Evolutionary conservation across 1,140 invertebrate genomes (phyloP).

Genomic region (Hylaeus volcanicus): DNA sequence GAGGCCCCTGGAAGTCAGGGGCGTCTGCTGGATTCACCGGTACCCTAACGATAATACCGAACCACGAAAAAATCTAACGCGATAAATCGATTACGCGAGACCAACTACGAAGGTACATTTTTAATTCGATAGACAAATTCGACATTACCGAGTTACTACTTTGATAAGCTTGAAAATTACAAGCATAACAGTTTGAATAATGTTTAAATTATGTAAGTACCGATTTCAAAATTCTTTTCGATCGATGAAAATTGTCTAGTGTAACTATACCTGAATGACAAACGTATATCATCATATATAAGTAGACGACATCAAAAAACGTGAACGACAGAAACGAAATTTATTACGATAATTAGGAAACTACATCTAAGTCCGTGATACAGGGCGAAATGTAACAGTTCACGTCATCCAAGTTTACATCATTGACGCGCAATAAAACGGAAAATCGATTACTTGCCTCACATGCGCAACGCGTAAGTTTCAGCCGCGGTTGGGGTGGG

Average conservation of each 20-base stretch:
- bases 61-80: neutral
- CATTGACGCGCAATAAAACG: conserved; percentile 57
- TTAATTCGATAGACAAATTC: neutral
- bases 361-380: neutral
- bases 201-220: neutral
- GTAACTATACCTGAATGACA: neutral
- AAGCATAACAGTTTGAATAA: neutral
- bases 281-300: too few relatives aligned
- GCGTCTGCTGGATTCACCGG: conserved; percentile 53
- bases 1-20: conserved; percentile 62
- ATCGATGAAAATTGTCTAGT: too few relatives aligned
- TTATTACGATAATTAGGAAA: neutral
- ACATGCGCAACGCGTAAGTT: conserved; percentile 59
- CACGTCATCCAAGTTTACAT: conserved; percentile 47
- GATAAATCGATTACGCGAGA: too few relatives aligned
- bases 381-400: conserved; percentile 29
- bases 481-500: conserved; percentile 3
- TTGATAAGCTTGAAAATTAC: neutral
- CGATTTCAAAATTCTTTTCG: neutral
- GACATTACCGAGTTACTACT: neutral
- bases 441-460: conserved; percentile 66
- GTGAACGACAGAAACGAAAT: too few relatives aligned
- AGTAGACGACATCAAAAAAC: neutral
- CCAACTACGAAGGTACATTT: neutral
- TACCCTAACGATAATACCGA: conserved; percentile 22